A percentile compares a stretch with the other conserved stretches of the same genome.
Conservation (phyloP, 2,888 invertebrate species). For the Diaphora mendica region DNA sequence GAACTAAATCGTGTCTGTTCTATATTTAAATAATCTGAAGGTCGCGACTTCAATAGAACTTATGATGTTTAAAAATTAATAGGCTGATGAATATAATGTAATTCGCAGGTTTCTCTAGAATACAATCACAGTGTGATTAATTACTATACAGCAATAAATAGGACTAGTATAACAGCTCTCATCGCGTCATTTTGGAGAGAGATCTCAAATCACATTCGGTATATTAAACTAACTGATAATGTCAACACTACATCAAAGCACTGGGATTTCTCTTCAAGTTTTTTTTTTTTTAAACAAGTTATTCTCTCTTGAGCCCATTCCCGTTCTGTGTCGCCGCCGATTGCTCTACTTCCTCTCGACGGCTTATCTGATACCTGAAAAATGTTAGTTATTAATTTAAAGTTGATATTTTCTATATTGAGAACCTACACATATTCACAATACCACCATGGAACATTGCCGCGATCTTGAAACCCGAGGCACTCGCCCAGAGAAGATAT, state of each 20-base stretch:
- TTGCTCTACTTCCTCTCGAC: slow-evolving; percentile 83
- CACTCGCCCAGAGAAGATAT: slow-evolving; percentile 43
- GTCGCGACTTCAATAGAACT: slow-evolving; percentile 44
- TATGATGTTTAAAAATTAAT: slow-evolving; percentile 42
- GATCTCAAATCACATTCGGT: slow-evolving; percentile 19
- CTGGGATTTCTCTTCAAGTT: slow-evolving; percentile 20
- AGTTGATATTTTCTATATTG: background rate
- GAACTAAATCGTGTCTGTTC: slow-evolving; percentile 53
- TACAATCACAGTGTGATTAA: slow-evolving; percentile 62
- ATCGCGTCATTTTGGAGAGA: slow-evolving; percentile 25
- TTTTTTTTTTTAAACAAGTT: slow-evolving; percentile 45
- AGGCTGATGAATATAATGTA: slow-evolving; percentile 40
- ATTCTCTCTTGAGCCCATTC: slow-evolving; percentile 88
- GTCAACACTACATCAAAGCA: slow-evolving; percentile 25
- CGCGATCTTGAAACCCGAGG: slow-evolving; percentile 19
- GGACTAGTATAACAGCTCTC: slow-evolving; percentile 30
- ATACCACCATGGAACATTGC: background rate
- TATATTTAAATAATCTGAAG: slow-evolving; percentile 56
- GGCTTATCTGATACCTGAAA: slow-evolving; percentile 84
- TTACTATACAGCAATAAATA: slow-evolving; percentile 29
- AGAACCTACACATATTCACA: background rate
- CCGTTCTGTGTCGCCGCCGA: slow-evolving; percentile 83
- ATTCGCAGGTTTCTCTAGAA: slow-evolving; percentile 63
- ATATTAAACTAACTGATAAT: slow-evolving; percentile 18
- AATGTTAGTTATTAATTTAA: background rate